A percentile compares a stretch with the other conserved stretches of the same genome.
phyloP scores from a whole-genome alignment of 2,888 invertebrate species.

The Matsumyia berberina region DNA sequence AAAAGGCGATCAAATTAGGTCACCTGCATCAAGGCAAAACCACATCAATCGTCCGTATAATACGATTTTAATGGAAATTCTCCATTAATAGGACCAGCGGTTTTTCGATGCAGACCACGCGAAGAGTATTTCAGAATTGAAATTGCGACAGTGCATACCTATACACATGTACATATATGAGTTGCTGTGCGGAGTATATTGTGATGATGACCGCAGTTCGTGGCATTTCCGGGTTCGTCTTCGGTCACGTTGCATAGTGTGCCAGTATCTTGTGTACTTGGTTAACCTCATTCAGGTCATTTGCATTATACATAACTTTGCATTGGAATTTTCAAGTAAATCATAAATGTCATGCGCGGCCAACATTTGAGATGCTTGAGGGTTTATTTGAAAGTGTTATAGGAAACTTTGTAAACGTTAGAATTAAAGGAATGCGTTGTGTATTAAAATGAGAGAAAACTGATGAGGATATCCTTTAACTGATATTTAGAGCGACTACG shows the following conservation, averaged over 20 bases:
- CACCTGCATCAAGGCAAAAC: conserved; percentile 66
- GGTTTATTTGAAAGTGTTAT: no score
- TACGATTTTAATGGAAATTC: conserved; percentile 73
- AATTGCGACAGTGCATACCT: conserved; percentile 8
- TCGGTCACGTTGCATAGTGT: conserved; percentile 5
- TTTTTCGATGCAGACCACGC: conserved; percentile 49
- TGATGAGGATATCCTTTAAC: no score
- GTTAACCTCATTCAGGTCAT: conserved; percentile 42
- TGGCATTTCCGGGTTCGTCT: conserved; percentile 51
- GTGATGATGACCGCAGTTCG: conserved; percentile 53
- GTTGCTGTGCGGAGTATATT: neutral
- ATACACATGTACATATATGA: neutral
- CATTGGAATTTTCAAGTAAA: no score
- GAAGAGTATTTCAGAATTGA: conserved; percentile 28
- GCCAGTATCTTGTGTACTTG: conserved; percentile 26
- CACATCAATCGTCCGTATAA: conserved; percentile 72
- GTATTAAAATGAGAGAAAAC: no score
- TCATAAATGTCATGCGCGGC: no score
- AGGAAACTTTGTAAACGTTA: no score
- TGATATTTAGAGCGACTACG: no score
- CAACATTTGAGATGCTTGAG: no score
- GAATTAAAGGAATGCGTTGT: no score
- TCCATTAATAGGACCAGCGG: conserved; percentile 63
- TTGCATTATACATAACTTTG: neutral
- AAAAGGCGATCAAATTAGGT: conserved; percentile 61